phyloP scores from a whole-genome alignment of 1,140 invertebrate species.

The Drosophila watanabei region DNA sequence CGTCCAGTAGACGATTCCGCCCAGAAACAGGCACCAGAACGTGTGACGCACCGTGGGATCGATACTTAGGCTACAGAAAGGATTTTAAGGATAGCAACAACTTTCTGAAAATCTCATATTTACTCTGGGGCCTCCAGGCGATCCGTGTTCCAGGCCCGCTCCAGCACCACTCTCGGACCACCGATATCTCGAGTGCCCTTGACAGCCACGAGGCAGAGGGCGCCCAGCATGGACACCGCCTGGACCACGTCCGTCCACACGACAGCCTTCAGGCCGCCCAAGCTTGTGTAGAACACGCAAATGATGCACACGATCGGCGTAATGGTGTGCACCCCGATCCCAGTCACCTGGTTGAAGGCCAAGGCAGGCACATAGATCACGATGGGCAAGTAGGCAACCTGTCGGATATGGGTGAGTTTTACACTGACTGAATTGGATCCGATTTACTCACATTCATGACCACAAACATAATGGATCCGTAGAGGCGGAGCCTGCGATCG shows the following conservation, averaged over 20 bases:
- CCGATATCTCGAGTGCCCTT: constrained; percentile 89
- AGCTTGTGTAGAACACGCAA: constrained; percentile 93
- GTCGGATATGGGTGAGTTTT: not conserved
- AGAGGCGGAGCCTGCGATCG: constrained; percentile 88
- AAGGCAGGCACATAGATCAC: constrained; percentile 94
- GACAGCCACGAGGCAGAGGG: constrained; percentile 89
- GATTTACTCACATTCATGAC: constrained; percentile 81
- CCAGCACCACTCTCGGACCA: constrained; percentile 89
- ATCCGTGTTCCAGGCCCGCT: constrained; percentile 78
- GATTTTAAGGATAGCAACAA: no score
- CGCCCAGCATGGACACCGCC: constrained; percentile 91
- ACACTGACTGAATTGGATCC: not conserved
- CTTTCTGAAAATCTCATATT: constrained; percentile 16
- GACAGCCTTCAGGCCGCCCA: constrained; percentile 94
- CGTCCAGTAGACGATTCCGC: constrained; percentile 92
- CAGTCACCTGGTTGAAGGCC: constrained; percentile 93
- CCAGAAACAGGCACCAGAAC: constrained; percentile 92
- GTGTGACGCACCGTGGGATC: constrained; percentile 92
- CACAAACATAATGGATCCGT: constrained; percentile 88
- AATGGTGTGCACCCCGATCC: constrained; percentile 90
- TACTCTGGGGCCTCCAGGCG: constrained; percentile 78
- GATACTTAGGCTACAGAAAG: constrained; percentile 88
- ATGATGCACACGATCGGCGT: constrained; percentile 91
- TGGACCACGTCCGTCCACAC: constrained; percentile 96
- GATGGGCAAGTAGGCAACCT: constrained; percentile 90